Evolutionary conservation across 2,797 vertebrate genomes (phyloP).

Genomic region (Heteromormyrus szaboi): DNA sequence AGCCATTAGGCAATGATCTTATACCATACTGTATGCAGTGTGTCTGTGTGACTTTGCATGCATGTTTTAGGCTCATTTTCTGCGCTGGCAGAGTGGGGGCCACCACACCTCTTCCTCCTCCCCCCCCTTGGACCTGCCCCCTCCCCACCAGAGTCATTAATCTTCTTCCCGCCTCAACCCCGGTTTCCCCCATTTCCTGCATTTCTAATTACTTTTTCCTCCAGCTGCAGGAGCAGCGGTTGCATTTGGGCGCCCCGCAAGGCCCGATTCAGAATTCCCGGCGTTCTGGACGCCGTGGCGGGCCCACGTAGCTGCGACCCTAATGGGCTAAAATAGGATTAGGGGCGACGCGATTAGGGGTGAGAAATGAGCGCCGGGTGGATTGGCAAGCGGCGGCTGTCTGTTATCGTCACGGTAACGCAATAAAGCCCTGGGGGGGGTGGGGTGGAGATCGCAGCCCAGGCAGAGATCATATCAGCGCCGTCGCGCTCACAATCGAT

Average conservation of each 20-base stretch:
- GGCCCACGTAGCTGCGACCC: conserved; percentile 21
- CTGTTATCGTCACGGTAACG: conserved; percentile 44
- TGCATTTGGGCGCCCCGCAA: background rate
- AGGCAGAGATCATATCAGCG: conserved; percentile 54
- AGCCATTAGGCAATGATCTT: background rate
- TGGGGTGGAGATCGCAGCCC: conserved; percentile 39
- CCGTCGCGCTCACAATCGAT: conserved; percentile 70
- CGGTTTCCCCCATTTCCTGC: background rate
- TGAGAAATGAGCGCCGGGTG: conserved; percentile 43
- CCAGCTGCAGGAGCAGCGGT: background rate
- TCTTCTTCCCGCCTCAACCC: conserved; percentile 15
- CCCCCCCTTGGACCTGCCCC: background rate
- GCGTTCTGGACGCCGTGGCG: background rate
- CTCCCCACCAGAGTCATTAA: conserved; percentile 18
- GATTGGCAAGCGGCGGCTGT: conserved; percentile 33
- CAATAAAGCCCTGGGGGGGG: conserved; percentile 21
- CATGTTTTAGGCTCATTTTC: background rate
- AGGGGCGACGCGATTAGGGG: conserved; percentile 40
- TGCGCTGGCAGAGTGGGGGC: background rate
- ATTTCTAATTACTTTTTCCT: background rate
- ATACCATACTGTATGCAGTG: background rate
- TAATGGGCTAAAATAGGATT: conserved; percentile 32
- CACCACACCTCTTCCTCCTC: background rate
- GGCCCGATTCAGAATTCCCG: background rate
- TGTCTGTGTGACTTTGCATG: background rate